Conservation (phyloP, 2,888 invertebrate genomes). For the Trachelus iudaicus region DNA sequence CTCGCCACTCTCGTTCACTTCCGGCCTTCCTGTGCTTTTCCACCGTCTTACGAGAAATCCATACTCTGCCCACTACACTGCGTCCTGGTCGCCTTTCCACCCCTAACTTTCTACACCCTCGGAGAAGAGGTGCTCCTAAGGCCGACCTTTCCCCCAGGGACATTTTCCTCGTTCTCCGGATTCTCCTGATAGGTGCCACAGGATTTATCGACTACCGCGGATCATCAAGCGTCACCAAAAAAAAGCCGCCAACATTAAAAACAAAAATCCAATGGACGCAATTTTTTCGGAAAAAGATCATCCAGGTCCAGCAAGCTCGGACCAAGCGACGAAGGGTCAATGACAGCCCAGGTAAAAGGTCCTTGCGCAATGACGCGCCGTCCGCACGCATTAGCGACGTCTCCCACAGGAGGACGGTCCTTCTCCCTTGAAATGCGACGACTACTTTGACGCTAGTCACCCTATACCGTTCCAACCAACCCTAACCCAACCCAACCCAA, state of each 20-base stretch:
- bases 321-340: background rate
- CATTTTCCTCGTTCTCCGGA: background rate
- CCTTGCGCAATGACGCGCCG: background rate
- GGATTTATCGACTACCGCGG: background rate
- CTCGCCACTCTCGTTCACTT: background rate
- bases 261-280: background rate
- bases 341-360: background rate
- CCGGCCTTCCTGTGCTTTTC: background rate
- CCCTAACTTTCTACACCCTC: background rate
- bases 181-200: background rate
- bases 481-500: background rate
- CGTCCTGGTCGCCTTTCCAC: background rate
- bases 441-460: conserved; percentile 11
- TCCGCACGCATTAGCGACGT: background rate
- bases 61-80: background rate
- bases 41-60: conserved; percentile 8
- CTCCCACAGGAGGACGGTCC: background rate
- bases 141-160: background rate
- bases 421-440: conserved; percentile 2
- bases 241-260: background rate
- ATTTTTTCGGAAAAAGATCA: too few relatives aligned
- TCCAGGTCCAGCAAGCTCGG: too few relatives aligned
- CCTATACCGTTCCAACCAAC: background rate
- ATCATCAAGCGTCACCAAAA: background rate
- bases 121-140: background rate